Base-by-base conservation (phyloP, 2,113 vertebrate species). In the Nibea albiflora region DNA sequence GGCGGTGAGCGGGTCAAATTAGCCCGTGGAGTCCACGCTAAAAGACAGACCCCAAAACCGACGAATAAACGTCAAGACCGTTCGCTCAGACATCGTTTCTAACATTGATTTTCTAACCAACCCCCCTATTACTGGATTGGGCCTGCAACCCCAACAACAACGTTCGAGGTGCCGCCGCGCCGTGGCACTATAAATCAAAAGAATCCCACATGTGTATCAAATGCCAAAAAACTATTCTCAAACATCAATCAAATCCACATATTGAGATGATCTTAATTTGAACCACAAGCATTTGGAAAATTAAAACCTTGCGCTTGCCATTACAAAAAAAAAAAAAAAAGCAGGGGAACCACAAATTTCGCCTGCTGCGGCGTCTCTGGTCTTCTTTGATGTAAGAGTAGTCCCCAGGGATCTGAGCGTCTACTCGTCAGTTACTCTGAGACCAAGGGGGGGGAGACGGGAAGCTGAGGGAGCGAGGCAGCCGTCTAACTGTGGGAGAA, bases 201-300 rank as follows among this genome's bases (percentile, higher is more conserved):
- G 77, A 77, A 81, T 85, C 78, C 85, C 89, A 92, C 75, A 81
- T 91, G 92, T 65, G 82, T 86, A 93, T 92, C 88, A 87, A 93
- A 93, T 87, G 91, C 90, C 92, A 86, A 88, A 91, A 92, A 90
- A 77, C 81, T 88, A 92, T 93, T 93, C 90, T 89, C 83, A 90
- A 88, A 93, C 93, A 93, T 94, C 93, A 93, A 92, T 94, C 93
- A 94, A 80, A 86, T 88, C 88, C 90, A 92, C 94, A 94, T 93
- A 94, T 90, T 94, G 92, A 93, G 90, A 93, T 91, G 80, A 93
- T 94, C 91, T 92, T 94, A 92, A 93, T 94, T 93, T 85, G 49
- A 92, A 93, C 94, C 90, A 22, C 93, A 94, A 92, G 92, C 88
- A 93, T 94, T 94, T 88, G 76, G 91, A 94, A 95, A 95, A 95